Evolutionary conservation across 2,888 invertebrate genomes (phyloP).

Genomic region (Lepidochitona cinerea): DNA sequence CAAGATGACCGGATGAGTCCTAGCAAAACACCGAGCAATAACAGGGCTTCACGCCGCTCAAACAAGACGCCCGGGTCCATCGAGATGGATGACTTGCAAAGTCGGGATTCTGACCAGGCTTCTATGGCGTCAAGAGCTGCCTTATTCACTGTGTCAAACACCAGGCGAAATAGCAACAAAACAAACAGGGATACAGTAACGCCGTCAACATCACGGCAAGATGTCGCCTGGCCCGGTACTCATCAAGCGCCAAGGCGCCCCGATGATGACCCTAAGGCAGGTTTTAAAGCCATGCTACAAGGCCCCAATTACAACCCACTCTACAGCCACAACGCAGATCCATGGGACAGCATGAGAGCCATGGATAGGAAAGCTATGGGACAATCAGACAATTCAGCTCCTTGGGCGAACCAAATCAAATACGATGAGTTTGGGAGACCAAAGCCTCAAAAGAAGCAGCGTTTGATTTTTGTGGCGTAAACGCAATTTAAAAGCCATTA

Average conservation of each 20-base stretch:
- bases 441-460: background rate
- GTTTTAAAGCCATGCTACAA: background rate
- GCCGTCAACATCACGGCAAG: background rate
- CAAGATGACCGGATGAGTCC: background rate
- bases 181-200: background rate
- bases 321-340: constrained; percentile 5
- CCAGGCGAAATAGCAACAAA: background rate
- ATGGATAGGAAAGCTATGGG: background rate
- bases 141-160: background rate
- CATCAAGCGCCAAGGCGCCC: background rate
- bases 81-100: background rate
- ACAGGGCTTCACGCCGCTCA: background rate
- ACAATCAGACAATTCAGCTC: background rate
- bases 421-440: constrained; percentile 1
- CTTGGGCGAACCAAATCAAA: background rate
- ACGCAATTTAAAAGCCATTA: background rate
- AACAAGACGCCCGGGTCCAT: background rate
- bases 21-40: background rate
- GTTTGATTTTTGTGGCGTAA: background rate
- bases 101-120: background rate
- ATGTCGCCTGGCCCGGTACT: background rate
- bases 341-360: background rate
- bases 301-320: background rate
- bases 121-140: background rate
- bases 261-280: background rate